A percentile compares a stretch with the other conserved stretches of the same genome.
phyloP scores from a whole-genome alignment of 2,797 vertebrate species.

The Dendrocincla fuliginosa region DNA sequence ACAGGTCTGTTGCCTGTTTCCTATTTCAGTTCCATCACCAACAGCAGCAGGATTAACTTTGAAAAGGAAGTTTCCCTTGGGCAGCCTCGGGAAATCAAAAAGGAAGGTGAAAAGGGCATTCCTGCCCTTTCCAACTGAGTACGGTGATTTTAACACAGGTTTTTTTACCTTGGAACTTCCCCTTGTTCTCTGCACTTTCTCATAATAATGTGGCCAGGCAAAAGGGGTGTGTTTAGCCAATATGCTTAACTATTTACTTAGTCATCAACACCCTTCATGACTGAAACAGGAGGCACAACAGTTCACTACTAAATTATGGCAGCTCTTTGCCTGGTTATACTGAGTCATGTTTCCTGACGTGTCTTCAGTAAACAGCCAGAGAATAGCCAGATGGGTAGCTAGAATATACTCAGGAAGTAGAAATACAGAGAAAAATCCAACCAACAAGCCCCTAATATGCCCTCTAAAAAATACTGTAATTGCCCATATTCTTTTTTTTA shows the following conservation, averaged over 20 bases:
- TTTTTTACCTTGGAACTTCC: not conserved
- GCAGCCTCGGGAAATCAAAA: not conserved
- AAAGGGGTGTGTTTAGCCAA: not conserved
- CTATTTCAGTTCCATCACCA: constrained; percentile 25
- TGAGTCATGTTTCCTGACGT: not conserved
- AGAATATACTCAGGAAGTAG: not conserved
- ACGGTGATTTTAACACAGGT: not conserved
- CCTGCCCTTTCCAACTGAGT: not conserved
- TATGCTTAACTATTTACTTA: not conserved
- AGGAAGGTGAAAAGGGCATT: constrained; percentile 47
- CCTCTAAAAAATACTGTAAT: not conserved
- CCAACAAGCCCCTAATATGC: not conserved
- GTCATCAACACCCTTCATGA: not conserved
- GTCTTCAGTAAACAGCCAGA: not conserved
- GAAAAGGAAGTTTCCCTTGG: not conserved
- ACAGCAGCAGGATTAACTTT: not conserved
- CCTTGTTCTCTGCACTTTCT: not conserved
- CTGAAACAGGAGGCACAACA: not conserved
- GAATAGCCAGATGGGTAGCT: not conserved
- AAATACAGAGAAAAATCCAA: not conserved
- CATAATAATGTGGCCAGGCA: not conserved
- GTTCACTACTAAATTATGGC: not conserved
- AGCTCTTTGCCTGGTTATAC: not conserved
- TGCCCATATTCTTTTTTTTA: not conserved
- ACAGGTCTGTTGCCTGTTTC: constrained; percentile 18